Percentiles rank a stretch among this genome's conserved stretches.
phyloP scores from a whole-genome alignment of 2,888 invertebrate genomes.

The Noctuana brunneofusca region DNA sequence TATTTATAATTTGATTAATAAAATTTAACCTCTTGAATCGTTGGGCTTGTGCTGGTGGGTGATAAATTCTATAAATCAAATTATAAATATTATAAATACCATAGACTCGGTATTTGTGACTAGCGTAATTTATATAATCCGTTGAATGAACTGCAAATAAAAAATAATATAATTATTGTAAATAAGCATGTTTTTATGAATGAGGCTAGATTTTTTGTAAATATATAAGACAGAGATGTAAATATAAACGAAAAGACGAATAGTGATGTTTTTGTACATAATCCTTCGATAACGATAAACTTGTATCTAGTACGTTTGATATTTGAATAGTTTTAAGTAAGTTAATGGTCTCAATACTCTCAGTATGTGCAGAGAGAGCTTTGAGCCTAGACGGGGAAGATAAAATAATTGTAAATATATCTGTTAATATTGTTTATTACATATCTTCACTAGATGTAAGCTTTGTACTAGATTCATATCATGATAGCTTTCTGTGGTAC shows the following conservation, averaged over 20 bases:
- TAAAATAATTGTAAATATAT: slow-evolving; percentile 35
- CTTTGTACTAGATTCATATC: slow-evolving; percentile 13
- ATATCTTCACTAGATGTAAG: slow-evolving; percentile 38
- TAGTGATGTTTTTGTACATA: slow-evolving; percentile 73
- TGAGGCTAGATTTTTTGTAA: slow-evolving; percentile 35
- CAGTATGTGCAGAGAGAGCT: slow-evolving; percentile 54
- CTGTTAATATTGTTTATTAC: slow-evolving; percentile 4
- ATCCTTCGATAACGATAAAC: slow-evolving; percentile 39
- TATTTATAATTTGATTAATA: too few species aligned
- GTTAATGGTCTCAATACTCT: slow-evolving; percentile 39
- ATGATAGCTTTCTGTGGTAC: slow-evolving; percentile 17
- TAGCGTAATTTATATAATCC: neutral
- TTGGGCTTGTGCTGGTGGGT: too few species aligned
- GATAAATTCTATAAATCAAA: neutral
- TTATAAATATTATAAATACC: neutral
- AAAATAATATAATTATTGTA: neutral
- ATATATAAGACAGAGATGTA: slow-evolving; percentile 51
- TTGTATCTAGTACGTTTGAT: slow-evolving; percentile 43
- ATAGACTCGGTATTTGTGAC: neutral
- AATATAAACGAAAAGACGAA: slow-evolving; percentile 60
- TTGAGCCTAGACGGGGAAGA: slow-evolving; percentile 70
- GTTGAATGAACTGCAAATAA: neutral
- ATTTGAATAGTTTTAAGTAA: slow-evolving; percentile 41
- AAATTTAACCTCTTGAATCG: too few species aligned
- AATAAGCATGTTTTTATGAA: slow-evolving; percentile 8